Conservation (phyloP, 2,797 vertebrate species). For the Falco cherrug region DNA sequence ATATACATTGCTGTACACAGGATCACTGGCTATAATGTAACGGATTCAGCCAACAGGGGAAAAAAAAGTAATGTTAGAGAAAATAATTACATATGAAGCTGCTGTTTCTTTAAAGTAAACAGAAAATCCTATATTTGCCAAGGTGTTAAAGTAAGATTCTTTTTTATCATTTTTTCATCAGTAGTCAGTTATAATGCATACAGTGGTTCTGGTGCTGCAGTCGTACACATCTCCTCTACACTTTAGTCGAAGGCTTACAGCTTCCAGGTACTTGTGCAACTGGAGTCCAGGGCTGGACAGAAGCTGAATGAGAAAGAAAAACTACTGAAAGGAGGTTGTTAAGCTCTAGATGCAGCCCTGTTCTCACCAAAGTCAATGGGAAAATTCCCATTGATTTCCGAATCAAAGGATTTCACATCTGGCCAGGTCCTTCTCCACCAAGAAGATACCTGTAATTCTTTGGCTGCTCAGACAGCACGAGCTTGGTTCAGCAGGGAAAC, state of each 20-base stretch:
- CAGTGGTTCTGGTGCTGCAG: not conserved
- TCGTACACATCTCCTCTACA: not conserved
- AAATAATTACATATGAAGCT: not conserved
- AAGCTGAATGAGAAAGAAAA: not conserved
- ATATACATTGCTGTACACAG: fast-evolving
- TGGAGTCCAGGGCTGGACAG: not conserved
- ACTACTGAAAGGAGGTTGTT: not conserved
- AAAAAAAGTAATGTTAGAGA: not conserved
- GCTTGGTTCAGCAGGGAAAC: not conserved
- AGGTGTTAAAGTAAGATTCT: not conserved
- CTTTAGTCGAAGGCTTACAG: not conserved
- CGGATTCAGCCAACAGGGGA: not conserved
- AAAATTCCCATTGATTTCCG: not conserved
- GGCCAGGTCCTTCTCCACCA: not conserved
- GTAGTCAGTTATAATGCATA: not conserved
- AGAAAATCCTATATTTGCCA: not conserved
- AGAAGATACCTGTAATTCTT: not conserved
- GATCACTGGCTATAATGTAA: not conserved
- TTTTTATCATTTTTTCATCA: not conserved
- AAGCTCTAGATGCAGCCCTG: not conserved
- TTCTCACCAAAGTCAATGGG: not conserved
- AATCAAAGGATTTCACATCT: not conserved
- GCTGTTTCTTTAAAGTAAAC: not conserved
- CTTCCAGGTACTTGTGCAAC: not conserved
- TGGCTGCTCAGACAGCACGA: not conserved